Evolutionary conservation across 2,113 vertebrate genomes (phyloP).

Genomic region (Oxygymnocypris stewartii): DNA sequence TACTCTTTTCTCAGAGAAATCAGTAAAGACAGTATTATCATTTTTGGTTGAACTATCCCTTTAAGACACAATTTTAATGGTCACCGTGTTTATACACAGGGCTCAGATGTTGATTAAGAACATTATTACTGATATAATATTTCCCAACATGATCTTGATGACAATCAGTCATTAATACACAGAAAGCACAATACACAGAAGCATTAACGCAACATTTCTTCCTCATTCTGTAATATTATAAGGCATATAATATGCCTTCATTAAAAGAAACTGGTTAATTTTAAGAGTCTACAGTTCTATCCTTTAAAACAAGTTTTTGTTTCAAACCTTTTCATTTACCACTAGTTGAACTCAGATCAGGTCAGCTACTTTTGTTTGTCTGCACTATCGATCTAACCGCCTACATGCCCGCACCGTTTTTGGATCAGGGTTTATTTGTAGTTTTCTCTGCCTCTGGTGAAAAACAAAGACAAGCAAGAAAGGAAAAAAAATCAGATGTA

Average conservation of each 20-base stretch:
- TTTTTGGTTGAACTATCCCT: no score
- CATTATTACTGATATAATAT: no score
- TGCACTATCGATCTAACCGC: conserved; percentile 30
- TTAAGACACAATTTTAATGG: no score
- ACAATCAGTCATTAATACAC: not conserved
- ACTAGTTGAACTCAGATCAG: conserved; percentile 11
- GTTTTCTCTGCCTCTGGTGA: not conserved
- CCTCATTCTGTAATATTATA: not conserved
- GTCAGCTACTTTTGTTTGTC: conserved; percentile 30
- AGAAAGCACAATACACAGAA: not conserved
- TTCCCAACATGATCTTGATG: not conserved
- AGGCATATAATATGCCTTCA: not conserved
- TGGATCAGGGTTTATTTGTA: conserved; percentile 18
- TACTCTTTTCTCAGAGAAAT: no score
- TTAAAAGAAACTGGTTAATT: not conserved
- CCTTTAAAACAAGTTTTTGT: not conserved
- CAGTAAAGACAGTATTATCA: no score
- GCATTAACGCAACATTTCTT: not conserved
- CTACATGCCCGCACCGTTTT: conserved; percentile 4
- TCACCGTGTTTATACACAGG: no score
- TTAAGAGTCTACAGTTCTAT: not conserved
- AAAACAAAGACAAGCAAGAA: not conserved
- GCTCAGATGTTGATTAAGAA: no score
- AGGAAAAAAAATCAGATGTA: not conserved
- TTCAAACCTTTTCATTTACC: conserved; percentile 3